Conservation (phyloP, 2,888 invertebrate species). For the Lasioglossum pauxillum region DNA sequence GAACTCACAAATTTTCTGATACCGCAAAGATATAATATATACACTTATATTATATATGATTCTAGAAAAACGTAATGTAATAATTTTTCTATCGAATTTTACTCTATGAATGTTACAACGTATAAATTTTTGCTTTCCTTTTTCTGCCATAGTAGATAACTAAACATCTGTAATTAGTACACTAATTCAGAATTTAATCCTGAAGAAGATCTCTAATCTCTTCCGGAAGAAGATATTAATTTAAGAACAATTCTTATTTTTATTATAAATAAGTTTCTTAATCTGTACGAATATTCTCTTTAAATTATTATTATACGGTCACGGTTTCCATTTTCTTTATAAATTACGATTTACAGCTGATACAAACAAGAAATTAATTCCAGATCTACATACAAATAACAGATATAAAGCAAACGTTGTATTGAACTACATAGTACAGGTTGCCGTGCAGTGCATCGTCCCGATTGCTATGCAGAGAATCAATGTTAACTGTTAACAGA, state of each 20-base stretch:
- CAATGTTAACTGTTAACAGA: conserved; percentile 39
- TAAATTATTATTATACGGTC: not conserved
- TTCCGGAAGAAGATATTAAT: not conserved
- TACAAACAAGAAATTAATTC: conserved; percentile 1
- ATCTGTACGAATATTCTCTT: not conserved
- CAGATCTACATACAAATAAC: not conserved
- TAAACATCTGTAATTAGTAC: not conserved
- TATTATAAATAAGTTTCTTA: not conserved
- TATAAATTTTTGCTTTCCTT: not conserved
- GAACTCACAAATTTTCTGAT: not conserved
- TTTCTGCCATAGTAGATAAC: not conserved
- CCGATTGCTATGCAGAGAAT: conserved; percentile 40
- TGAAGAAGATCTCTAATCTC: not conserved
- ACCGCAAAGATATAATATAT: not conserved
- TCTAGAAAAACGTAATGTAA: not conserved
- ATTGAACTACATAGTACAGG: conserved; percentile 28
- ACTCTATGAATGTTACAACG: not conserved
- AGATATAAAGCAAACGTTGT: conserved; percentile 33
- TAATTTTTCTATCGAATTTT: too few species aligned
- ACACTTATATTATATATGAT: not conserved
- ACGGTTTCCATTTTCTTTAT: not conserved
- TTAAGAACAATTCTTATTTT: not conserved
- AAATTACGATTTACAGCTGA: not conserved
- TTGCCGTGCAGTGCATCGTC: conserved; percentile 30
- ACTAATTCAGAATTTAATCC: not conserved